Evolutionary conservation across 1,140 invertebrate species (phyloP).

Genomic region (Achatina immaculata): DNA sequence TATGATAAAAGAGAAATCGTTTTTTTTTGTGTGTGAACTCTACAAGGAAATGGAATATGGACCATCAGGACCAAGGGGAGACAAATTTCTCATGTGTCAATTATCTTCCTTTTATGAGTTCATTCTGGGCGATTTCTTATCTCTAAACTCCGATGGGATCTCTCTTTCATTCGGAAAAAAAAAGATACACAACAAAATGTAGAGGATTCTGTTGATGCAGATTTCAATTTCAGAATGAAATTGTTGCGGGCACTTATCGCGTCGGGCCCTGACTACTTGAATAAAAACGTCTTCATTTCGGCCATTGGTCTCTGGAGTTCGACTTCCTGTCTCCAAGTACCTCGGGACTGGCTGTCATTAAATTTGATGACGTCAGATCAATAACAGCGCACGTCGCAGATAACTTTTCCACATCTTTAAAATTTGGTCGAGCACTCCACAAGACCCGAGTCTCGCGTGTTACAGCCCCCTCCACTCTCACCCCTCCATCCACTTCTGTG

Average conservation of each 20-base stretch:
- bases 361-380: constrained; percentile 13
- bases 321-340: constrained; percentile 6
- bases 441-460: too few species aligned
- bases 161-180: not conserved
- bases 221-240: not conserved
- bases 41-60: too few species aligned
- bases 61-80: too few species aligned
- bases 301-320: not conserved
- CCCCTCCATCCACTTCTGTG: not conserved
- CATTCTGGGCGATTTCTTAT: not conserved
- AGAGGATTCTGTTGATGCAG: not conserved
- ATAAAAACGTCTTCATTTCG: not conserved
- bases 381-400: not conserved
- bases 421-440: not conserved
- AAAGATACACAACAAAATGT: not conserved
- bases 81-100: too few species aligned
- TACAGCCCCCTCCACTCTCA: not conserved
- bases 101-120: not conserved
- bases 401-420: not conserved
- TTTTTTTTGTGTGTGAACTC: too few species aligned
- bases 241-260: not conserved
- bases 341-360: not conserved
- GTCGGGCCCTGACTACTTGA: not conserved
- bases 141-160: not conserved
- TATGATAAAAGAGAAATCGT: too few species aligned